phyloP scores from a whole-genome alignment of 2,888 invertebrate genomes.

The Stramonita haemastoma region DNA sequence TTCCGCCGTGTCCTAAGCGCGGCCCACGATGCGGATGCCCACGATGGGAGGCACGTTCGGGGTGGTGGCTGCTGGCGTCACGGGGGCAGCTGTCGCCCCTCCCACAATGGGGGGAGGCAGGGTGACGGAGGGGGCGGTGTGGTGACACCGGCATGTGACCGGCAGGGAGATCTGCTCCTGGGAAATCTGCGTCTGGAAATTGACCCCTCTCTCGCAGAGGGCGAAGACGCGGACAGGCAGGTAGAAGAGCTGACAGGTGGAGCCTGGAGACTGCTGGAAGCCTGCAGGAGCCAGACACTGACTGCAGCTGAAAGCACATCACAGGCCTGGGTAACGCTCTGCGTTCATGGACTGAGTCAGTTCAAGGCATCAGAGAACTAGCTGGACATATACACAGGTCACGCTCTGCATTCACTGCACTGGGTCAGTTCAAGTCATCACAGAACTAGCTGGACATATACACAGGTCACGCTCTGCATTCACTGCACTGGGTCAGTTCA shows the following conservation, averaged over 20 bases:
- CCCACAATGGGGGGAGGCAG: conserved; percentile 15
- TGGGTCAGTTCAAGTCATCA: too few relatives aligned
- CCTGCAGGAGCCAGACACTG: conserved; percentile 23
- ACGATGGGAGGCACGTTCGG: too few relatives aligned
- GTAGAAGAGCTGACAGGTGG: neutral
- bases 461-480: too few relatives aligned
- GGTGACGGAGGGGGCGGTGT: neutral
- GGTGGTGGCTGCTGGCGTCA: too few relatives aligned
- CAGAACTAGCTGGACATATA: too few relatives aligned
- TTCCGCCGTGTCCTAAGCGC: too few relatives aligned
- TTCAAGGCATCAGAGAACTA: too few relatives aligned
- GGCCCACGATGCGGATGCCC: too few relatives aligned
- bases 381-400: too few relatives aligned
- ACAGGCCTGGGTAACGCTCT: conserved; percentile 27
- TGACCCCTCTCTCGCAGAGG: conserved; percentile 18
- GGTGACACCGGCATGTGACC: conserved; percentile 32
- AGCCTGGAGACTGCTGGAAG: neutral
- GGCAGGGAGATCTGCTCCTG: conserved; percentile 17
- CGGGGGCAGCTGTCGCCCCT: neutral
- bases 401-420: too few relatives aligned
- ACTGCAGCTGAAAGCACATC: neutral
- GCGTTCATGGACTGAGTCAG: too few relatives aligned
- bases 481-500: too few relatives aligned
- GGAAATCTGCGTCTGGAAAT: neutral
- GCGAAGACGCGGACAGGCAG: neutral